phyloP scores from a whole-genome alignment of 2,113 vertebrate genomes.

The Morone saxatilis region DNA sequence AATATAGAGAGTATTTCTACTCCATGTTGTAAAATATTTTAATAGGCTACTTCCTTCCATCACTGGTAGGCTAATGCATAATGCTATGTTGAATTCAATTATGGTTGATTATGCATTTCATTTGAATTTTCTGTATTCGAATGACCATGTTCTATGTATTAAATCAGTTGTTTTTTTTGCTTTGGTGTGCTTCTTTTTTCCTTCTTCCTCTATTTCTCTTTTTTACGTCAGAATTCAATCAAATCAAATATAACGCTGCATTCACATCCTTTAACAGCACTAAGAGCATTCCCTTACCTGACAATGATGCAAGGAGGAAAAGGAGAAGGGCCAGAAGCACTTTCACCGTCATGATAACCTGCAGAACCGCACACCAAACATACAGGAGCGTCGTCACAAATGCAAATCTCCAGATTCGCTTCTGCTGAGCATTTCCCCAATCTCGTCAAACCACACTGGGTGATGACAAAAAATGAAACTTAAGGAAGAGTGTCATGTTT shows the following conservation, averaged over 20 bases:
- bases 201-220: not conserved
- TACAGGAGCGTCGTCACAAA: not conserved
- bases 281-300: constrained; percentile 10
- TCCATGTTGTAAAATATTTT: no score
- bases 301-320: not conserved
- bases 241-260: not conserved
- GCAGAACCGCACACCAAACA: not conserved
- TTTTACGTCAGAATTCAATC: not conserved
- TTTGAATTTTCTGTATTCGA: not conserved
- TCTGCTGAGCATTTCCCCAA: not conserved
- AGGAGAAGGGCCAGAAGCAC: not conserved
- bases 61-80: no score
- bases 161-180: not conserved
- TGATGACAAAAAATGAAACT: not conserved
- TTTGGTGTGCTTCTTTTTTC: not conserved
- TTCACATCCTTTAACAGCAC: not conserved
- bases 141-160: not conserved
- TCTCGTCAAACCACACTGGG: not conserved
- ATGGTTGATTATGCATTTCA: not conserved
- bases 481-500: not conserved
- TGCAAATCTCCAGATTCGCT: no score
- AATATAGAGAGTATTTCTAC: no score
- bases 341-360: not conserved
- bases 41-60: no score
- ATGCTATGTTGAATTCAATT: not conserved